phyloP scores from a whole-genome alignment of 1,140 invertebrate genomes.

The Drosophila mauritiana region DNA sequence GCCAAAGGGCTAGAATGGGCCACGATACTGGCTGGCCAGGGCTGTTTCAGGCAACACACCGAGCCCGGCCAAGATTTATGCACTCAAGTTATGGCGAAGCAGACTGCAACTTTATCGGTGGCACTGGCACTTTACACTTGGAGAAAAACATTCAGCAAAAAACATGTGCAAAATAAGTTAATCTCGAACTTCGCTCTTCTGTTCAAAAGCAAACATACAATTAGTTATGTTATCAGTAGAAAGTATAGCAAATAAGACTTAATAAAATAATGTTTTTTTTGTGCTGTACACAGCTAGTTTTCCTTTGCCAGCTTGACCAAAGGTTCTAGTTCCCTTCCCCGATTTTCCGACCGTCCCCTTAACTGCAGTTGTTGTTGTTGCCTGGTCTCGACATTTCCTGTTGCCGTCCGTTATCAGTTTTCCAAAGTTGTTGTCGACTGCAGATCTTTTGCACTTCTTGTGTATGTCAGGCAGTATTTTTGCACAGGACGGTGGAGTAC shows the following conservation, averaged over 20 bases:
- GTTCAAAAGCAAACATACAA: background rate
- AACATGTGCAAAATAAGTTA: no score
- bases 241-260: background rate
- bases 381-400: conserved; percentile 63
- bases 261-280: background rate
- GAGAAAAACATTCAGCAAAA: background rate
- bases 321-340: conserved; percentile 11
- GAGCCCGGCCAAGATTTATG: conserved; percentile 72
- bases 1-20: background rate
- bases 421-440: conserved; percentile 60
- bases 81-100: conserved; percentile 72
- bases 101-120: conserved; percentile 77
- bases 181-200: no score
- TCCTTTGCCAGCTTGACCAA: conserved; percentile 28
- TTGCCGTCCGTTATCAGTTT: conserved; percentile 68
- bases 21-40: background rate
- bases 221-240: no score
- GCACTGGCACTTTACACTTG: conserved; percentile 22
- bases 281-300: background rate
- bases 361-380: conserved; percentile 15
- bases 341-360: conserved; percentile 10
- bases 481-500: conserved; percentile 26
- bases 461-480: conserved; percentile 30
- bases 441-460: conserved; percentile 35
- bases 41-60: conserved; percentile 10